Conservation (phyloP, 2,113 vertebrate genomes). For the Cebidichthys violaceus region DNA sequence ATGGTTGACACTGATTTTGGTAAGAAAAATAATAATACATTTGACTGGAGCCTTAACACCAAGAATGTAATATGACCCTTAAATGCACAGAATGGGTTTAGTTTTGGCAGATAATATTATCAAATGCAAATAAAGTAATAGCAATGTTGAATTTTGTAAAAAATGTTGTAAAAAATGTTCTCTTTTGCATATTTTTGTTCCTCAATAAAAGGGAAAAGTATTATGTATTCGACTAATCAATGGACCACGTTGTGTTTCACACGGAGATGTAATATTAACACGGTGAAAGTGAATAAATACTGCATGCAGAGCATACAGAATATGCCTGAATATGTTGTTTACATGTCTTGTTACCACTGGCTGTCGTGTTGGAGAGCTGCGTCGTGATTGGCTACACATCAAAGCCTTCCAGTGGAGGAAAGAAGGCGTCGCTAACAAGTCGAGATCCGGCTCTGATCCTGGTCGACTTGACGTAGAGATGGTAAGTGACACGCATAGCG, state of each 20-base stretch:
- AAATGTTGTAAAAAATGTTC: too few species aligned
- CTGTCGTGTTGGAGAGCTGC: conserved; percentile 19
- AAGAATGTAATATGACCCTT: too few species aligned
- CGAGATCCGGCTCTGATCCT: neutral
- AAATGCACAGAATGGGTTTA: too few species aligned
- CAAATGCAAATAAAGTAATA: neutral
- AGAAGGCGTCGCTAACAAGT: neutral
- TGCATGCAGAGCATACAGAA: neutral
- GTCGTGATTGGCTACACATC: conserved; percentile 17
- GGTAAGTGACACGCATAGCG: neutral
- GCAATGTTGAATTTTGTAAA: neutral
- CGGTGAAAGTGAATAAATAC: neutral
- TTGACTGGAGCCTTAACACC: too few species aligned
- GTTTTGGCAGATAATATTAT: neutral
- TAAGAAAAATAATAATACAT: too few species aligned
- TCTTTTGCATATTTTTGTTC: neutral
- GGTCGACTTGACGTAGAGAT: neutral
- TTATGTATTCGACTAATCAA: neutral
- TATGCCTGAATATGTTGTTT: neutral
- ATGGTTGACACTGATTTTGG: too few species aligned
- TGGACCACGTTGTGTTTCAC: neutral
- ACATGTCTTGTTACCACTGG: neutral
- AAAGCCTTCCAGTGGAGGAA: conserved; percentile 8
- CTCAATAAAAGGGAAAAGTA: neutral
- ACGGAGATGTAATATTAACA: neutral